Conservation (phyloP, 2,888 invertebrate species). For the Altica lythri region DNA sequence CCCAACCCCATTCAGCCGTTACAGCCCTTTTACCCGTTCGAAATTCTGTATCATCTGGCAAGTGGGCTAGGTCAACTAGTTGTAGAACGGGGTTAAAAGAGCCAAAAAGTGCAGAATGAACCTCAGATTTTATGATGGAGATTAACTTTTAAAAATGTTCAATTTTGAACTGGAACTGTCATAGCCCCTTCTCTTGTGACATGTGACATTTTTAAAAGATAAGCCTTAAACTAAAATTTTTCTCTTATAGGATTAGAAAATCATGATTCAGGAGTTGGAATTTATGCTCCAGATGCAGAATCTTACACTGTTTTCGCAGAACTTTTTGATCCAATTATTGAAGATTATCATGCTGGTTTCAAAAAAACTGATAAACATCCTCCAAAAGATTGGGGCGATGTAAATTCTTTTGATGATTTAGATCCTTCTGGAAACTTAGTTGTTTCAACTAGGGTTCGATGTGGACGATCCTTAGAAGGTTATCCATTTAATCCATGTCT, state of each 20-base stretch:
- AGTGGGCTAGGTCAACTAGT: no score
- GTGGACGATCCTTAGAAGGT: conserved; percentile 64
- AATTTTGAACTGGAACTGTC: no score
- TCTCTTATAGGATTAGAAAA: conserved; percentile 70
- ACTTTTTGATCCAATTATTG: conserved; percentile 71
- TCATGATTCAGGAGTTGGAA: conserved; percentile 67
- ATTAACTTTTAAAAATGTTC: no score
- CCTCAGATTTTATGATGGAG: no score
- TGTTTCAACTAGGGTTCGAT: conserved; percentile 69
- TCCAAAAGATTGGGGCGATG: conserved; percentile 64
- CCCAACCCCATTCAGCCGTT: no score
- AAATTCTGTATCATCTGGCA: no score
- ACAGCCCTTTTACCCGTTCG: no score
- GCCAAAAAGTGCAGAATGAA: no score
- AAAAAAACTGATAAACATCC: conserved; percentile 64
- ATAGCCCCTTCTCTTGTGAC: no score
- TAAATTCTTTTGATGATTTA: conserved; percentile 57
- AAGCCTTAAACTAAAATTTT: no score
- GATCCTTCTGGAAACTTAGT: conserved; percentile 66
- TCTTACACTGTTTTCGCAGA: conserved; percentile 67
- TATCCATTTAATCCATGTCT: conserved; percentile 72
- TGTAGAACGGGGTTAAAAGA: no score
- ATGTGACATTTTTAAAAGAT: no score
- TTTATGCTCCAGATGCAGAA: conserved; percentile 72
- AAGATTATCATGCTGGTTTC: conserved; percentile 70